Percentiles rank a stretch among this genome's conserved stretches.
Evolutionary conservation across 2,797 vertebrate genomes (phyloP).

Genomic region (Telmatherina bonti): DNA sequence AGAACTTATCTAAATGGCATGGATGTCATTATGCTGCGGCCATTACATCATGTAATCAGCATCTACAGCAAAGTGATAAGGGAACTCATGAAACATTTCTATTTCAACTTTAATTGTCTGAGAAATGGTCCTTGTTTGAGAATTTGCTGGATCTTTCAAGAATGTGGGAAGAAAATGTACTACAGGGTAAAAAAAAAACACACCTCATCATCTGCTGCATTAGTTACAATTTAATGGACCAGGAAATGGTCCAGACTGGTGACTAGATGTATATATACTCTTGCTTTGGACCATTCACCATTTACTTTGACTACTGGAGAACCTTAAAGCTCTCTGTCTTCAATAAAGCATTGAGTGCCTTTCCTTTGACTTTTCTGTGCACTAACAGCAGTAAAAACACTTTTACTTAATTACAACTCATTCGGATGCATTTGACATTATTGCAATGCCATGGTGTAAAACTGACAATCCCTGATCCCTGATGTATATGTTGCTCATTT

Average conservation of each 20-base stretch:
- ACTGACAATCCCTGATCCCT: background rate
- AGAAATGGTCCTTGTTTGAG: background rate
- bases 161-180: background rate
- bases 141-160: background rate
- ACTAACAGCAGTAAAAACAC: no score
- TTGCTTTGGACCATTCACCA: background rate
- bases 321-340: no score
- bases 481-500: background rate
- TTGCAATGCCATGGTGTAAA: background rate
- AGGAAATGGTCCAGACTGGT: background rate
- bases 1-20: background rate
- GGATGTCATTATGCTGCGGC: background rate
- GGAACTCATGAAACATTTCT: background rate
- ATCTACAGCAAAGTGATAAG: background rate
- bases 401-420: no score
- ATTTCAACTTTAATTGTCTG: background rate
- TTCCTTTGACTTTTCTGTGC: background rate
- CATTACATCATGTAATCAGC: background rate
- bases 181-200: conserved; percentile 3
- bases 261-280: background rate
- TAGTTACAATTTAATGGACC: background rate
- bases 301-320: no score
- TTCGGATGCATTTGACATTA: background rate
- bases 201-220: background rate
- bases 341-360: background rate